These are phyloP conservation scores for Exocentrus adspersus DNA, from an alignment of 2,888 invertebrate genomes.

Conservation along the genomic window DNA sequence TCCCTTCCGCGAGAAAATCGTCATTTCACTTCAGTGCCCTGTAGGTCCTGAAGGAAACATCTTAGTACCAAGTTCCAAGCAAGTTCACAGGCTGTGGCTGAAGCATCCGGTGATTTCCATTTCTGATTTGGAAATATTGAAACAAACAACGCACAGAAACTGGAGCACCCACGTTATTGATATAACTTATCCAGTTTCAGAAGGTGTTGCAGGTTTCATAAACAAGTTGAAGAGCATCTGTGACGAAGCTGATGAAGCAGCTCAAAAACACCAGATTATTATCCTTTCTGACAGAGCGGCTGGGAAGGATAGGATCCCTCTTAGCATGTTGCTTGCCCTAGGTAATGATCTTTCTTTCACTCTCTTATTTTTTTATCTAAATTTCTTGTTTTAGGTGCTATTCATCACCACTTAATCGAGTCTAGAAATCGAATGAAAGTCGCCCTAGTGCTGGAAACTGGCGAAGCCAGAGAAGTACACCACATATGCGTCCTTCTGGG, in stretches of 20 bases:
- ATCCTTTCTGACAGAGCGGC: conserved; percentile 84
- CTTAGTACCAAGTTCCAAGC: conserved; percentile 85
- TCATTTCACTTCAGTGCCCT: conserved; percentile 98
- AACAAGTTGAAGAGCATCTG: conserved; percentile 84
- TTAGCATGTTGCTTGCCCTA: conserved; percentile 84
- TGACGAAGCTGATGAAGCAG: conserved; percentile 80
- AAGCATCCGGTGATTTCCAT: conserved; percentile 95
- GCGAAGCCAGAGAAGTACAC: conserved; percentile 95
- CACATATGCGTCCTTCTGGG: conserved; percentile 95
- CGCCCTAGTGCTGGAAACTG: conserved; percentile 94
- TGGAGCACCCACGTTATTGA: conserved; percentile 88
- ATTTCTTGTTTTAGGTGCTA: conserved; percentile 75
- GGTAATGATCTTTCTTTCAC: conserved; percentile 59
- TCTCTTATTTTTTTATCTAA: no score
- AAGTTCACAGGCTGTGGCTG: conserved; percentile 88
- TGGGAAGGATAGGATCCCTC: conserved; percentile 74
- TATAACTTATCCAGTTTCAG: conserved; percentile 83
- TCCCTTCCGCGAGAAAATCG: conserved; percentile 98
- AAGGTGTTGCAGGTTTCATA: conserved; percentile 74
- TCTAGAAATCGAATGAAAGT: conserved; percentile 96
- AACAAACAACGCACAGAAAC: conserved; percentile 82
- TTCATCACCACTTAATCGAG: conserved; percentile 95
- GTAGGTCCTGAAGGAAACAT: conserved; percentile 97
- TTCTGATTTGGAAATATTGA: conserved; percentile 88
- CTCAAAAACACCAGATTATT: conserved; percentile 76